A percentile compares a stretch with the other conserved stretches of the same genome.
Evolutionary conservation across 1,140 invertebrate species (phyloP).

Genomic region (Stratiolaelaps scimitus): DNA sequence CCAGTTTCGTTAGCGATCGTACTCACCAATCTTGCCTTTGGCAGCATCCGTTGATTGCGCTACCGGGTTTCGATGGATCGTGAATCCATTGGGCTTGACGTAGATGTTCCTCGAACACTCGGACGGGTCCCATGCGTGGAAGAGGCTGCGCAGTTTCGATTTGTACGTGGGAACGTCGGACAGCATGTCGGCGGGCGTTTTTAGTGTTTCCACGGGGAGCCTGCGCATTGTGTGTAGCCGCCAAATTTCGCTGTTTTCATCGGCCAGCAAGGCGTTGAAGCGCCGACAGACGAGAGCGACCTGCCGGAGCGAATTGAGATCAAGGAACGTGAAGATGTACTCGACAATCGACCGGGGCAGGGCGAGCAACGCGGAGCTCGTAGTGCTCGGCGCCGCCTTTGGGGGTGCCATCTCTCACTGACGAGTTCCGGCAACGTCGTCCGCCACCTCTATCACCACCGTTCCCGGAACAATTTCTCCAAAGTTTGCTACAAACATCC

Average conservation of each 20-base stretch:
- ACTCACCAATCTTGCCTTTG: constrained; percentile 63
- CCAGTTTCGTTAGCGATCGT: too few relatives aligned
- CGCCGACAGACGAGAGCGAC: constrained; percentile 85
- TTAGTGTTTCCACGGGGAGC: constrained; percentile 75
- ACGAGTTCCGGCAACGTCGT: too few relatives aligned
- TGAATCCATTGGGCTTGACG: constrained; percentile 92
- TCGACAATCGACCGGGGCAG: constrained; percentile 70
- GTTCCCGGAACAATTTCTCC: too few relatives aligned
- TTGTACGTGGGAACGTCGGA: constrained; percentile 79
- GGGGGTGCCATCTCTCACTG: background rate
- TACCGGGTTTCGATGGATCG: constrained; percentile 90
- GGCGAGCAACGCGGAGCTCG: background rate
- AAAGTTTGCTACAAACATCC: too few relatives aligned
- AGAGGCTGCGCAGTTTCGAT: constrained; percentile 81
- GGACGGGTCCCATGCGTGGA: constrained; percentile 91
- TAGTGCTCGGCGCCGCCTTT: background rate
- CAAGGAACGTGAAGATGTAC: constrained; percentile 82
- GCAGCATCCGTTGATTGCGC: constrained; percentile 97
- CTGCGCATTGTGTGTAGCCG: constrained; percentile 71
- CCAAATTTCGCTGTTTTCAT: constrained; percentile 94
- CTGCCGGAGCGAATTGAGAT: constrained; percentile 66
- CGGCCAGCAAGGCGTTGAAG: constrained; percentile 77
- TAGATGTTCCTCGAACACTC: constrained; percentile 95
- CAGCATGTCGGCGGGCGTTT: constrained; percentile 63
- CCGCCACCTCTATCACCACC: too few relatives aligned